Evolutionary conservation across 2,797 vertebrate species (phyloP), one percentile per base, ranked within the genome.

Genomic region (Botia kubotai): DNA sequence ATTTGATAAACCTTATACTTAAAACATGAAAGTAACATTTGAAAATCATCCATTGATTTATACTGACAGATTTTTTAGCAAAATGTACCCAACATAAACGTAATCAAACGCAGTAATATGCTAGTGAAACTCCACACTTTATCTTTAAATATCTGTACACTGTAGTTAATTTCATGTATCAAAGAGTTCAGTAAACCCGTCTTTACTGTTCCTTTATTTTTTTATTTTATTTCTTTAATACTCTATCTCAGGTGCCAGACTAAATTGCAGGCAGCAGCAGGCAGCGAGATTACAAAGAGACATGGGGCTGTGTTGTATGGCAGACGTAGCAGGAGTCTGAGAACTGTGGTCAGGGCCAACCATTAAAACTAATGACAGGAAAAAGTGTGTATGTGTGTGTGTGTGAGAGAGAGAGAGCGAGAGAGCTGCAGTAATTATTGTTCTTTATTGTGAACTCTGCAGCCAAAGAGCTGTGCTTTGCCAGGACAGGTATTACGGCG

Each of bases 281-380:
- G 55, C 74, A 62, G 73, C 73, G 79, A 80, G 58, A 77, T 65
- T 72, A 39, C 5, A 52, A 33, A 68, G 17, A 70, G 72, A 53
- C 39, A 55, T 58, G 48, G 23, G 68, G 73, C 36, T 66, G 19
- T 74, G 60, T 65, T 68, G 16, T 58, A n/a, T 58, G 43, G 73
- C 57, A 79, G 62, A 66, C 77, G 77, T 60, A 43, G 33, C 66
- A 62, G 70, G 67, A 69, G 67, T 69, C 70, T 66, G 72, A 70
- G 79, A 79, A 69, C 72, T 63, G 58, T 39, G 67, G 77, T 69
- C 82, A 77, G 19, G 77, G 67, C 70, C 53, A 50, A 71, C 77
- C 80, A 82, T 80, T 87, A 85, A 80, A 58, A 74, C 67, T 52
- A 66, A 85, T 80, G 84, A 68, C 84, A 80, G 68, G 26, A 75